Evolutionary conservation across 2,113 vertebrate species (phyloP).

Genomic region (Sorex araneus): DNA sequence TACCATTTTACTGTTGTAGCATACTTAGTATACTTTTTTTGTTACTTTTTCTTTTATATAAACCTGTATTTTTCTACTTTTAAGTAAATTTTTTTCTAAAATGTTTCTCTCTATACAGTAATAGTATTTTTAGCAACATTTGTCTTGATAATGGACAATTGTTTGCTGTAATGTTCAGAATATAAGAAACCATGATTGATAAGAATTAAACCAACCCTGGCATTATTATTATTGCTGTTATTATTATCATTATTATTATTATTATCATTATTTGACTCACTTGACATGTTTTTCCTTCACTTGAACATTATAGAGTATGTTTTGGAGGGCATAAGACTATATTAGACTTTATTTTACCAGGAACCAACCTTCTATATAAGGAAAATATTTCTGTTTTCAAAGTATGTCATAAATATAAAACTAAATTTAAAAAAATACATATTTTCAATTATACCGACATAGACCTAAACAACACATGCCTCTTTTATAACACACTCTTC

Average conservation of each 20-base stretch:
- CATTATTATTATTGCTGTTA: neutral
- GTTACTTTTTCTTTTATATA: neutral
- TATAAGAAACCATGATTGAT: neutral
- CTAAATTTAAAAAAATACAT: neutral
- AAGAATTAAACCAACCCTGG: neutral
- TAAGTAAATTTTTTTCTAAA: constrained; percentile 26
- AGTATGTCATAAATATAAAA: neutral
- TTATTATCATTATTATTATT: neutral
- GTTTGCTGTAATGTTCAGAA: neutral
- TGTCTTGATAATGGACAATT: neutral
- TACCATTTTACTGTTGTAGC: neutral
- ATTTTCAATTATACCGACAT: neutral
- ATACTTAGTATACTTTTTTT: neutral
- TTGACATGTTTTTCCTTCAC: neutral
- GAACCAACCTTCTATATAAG: neutral
- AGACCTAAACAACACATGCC: neutral
- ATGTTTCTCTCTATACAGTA: neutral
- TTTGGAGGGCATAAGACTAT: neutral
- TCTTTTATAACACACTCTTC: constrained; percentile 14
- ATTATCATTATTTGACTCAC: constrained; percentile 8
- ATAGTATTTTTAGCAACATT: neutral
- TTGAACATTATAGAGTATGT: neutral
- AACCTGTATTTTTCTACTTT: neutral
- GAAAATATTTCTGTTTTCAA: constrained; percentile 26
- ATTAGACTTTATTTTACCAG: too few species aligned